Base-by-base conservation (phyloP, 1,140 invertebrate genomes). In the Hylyphantes graminicola region DNA sequence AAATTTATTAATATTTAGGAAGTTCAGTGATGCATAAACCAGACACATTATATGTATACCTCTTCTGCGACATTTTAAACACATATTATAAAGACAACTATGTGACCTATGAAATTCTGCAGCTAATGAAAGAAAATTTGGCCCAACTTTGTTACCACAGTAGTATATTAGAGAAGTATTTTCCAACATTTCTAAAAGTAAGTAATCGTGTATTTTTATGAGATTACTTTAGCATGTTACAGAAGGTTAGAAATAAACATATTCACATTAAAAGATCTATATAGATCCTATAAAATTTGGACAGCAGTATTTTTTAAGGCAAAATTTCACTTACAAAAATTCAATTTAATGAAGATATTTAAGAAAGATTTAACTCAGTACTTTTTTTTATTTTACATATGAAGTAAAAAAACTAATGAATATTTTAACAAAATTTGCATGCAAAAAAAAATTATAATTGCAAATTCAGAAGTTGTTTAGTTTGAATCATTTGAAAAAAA, bases 111-210 rank as follows among this genome's bases (percentile, higher is more conserved):
- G 82, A 85, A 85, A 85, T 85, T 70, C 48, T 85, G 11, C 55
- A 70, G 7, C 57, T 85, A 57, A 85, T 77, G 73, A 76, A 70
- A 61, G 54, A 77, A 53, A 85, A 85, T 54, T 17, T 76, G 13
- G 57, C 82, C 19, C 82, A 85, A 21, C n/a, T 85, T 17, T 85
- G 82, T 54, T 85, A 85, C 35, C 82, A 85, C 21, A 85, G 82
- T 67, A 85, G 82, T 54, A 77, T 85, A 48, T 61, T 85, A 48
- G 82, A 85, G 63, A 85, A 77, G 15, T 85, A 85, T 19, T 85
- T 85, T 77, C 82, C 82, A 68, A 85, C 73, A 13, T 85, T 85
- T 85, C 77, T 85, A 15, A 85, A 85, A 54, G 82, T 85, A 77
- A 75, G 80, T 53, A 70, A 59, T 48, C 10, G 48, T 35, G 21